A percentile compares a stretch with the other conserved stretches of the same genome.
Evolutionary conservation across 30 jellyfish, hydroid and myxozoan species (phyloP).

Genomic region (Hydractinia symbiolongicarpus): DNA sequence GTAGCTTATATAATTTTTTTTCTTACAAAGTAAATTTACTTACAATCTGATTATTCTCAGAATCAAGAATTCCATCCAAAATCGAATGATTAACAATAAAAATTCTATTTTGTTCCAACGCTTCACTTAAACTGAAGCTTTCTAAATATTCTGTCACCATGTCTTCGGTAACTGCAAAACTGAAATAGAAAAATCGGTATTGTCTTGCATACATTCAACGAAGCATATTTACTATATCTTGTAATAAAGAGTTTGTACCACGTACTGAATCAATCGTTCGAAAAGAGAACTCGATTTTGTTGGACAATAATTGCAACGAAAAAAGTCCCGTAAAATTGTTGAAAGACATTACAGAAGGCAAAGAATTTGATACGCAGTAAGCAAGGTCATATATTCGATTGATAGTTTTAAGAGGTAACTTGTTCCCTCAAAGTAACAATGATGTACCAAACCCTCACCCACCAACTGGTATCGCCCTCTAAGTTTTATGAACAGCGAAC

Average conservation of each 20-base stretch:
- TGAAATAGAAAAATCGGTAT: not conserved
- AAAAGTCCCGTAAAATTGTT: too few species aligned
- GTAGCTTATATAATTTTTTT: too few species aligned
- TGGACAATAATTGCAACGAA: not conserved
- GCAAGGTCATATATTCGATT: not conserved
- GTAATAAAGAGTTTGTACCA: not conserved
- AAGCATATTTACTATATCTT: not conserved
- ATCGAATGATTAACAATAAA: slow-evolving; percentile 84
- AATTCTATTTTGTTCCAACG: slow-evolving; percentile 48
- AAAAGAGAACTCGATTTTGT: not conserved
- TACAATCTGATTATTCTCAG: slow-evolving; percentile 44
- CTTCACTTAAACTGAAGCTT: slow-evolving; percentile 73
- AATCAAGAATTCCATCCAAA: slow-evolving; percentile 70
- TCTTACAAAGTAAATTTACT: not conserved
- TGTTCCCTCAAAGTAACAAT: too few species aligned
- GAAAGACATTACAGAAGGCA: too few species aligned
- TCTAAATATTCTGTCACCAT: slow-evolving; percentile 68
- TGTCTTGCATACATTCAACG: not conserved
- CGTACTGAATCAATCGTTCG: not conserved
- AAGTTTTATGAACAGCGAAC: too few species aligned
- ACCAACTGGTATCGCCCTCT: too few species aligned
- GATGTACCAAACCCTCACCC: too few species aligned
- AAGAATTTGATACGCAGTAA: not conserved
- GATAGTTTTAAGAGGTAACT: not conserved
- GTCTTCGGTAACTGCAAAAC: slow-evolving; percentile 78